Percentiles rank a stretch among this genome's conserved stretches.
These are phyloP conservation scores for Babylonia areolata DNA, from an alignment of 1,140 invertebrate genomes.

Conservation along the genomic window DNA sequence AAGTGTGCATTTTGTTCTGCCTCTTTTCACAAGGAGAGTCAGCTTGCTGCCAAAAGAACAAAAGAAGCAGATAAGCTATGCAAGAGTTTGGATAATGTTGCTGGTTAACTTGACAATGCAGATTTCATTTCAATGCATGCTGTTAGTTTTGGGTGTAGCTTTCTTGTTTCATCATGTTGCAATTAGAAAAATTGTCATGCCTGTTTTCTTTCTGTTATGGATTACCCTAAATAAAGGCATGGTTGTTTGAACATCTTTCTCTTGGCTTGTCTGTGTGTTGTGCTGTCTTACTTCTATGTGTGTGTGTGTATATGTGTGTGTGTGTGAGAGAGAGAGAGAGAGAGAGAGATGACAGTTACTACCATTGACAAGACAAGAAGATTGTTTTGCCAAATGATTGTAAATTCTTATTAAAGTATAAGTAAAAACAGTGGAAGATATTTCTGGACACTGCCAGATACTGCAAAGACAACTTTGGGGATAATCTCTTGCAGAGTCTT, in stretches of 20 bases:
- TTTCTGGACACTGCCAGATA: too few relatives aligned
- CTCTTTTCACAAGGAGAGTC: neutral
- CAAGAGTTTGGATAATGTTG: slow-evolving; percentile 5
- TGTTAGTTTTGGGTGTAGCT: slow-evolving; percentile 31
- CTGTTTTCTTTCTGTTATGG: slow-evolving; percentile 36
- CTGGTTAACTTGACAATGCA: neutral
- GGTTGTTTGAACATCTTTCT: slow-evolving; percentile 30
- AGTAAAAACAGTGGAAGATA: too few relatives aligned
- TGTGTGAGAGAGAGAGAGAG: too few relatives aligned
- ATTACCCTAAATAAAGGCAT: slow-evolving; percentile 41
- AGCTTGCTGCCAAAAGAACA: neutral
- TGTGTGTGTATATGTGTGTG: neutral
- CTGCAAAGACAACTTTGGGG: too few relatives aligned
- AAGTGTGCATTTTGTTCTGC: neutral
- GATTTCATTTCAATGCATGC: slow-evolving; percentile 3
- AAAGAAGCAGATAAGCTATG: slow-evolving; percentile 9
- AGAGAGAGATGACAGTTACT: too few relatives aligned
- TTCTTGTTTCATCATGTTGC: slow-evolving; percentile 42
- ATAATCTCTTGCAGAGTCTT: too few relatives aligned
- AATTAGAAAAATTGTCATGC: slow-evolving; percentile 41
- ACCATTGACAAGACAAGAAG: too few relatives aligned
- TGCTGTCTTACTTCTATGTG: neutral
- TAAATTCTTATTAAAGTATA: too few relatives aligned
- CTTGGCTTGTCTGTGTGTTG: neutral
- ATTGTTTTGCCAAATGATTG: too few relatives aligned